Evolutionary conservation across 2,888 invertebrate genomes (phyloP).

Genomic region (Gibbula magus): DNA sequence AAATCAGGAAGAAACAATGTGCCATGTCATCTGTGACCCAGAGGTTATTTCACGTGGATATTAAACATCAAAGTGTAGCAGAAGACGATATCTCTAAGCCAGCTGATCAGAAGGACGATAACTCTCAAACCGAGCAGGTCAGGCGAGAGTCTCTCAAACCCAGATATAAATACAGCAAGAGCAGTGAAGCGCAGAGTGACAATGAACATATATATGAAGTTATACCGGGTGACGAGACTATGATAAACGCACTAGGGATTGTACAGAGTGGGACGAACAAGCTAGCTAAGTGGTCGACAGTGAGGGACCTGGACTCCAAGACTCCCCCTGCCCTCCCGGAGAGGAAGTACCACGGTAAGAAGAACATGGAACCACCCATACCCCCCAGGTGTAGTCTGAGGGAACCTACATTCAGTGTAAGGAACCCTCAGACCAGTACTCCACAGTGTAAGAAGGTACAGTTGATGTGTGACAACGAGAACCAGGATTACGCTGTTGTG

Average conservation of each 20-base stretch:
- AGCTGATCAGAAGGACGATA: slow-evolving; percentile 15
- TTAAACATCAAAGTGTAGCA: background rate
- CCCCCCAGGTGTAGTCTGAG: background rate
- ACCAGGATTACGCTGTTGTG: slow-evolving; percentile 20
- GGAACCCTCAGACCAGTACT: background rate
- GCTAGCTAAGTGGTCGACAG: background rate
- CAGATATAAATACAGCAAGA: background rate
- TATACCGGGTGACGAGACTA: slow-evolving; percentile 31
- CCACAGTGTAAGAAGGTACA: background rate
- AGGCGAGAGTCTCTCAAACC: background rate
- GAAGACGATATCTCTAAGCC: slow-evolving; percentile 9
- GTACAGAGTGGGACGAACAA: background rate
- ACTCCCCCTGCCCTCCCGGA: slow-evolving; percentile 39
- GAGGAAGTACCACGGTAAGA: slow-evolving; percentile 31
- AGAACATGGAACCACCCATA: background rate
- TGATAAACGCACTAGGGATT: background rate
- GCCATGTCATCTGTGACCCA: slow-evolving; percentile 1
- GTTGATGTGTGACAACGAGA: background rate
- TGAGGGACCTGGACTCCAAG: background rate
- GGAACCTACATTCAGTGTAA: background rate
- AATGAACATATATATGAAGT: slow-evolving; percentile 41
- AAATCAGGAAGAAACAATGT: slow-evolving; percentile 20
- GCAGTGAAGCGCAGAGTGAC: slow-evolving; percentile 23
- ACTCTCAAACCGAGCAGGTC: background rate
- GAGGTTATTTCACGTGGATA: slow-evolving; percentile 3